Percentiles rank a stretch among this genome's conserved stretches.
These are phyloP conservation scores for Leptura quadrifasciata DNA, from an alignment of 2,888 invertebrate genomes.

Conservation along the genomic window DNA sequence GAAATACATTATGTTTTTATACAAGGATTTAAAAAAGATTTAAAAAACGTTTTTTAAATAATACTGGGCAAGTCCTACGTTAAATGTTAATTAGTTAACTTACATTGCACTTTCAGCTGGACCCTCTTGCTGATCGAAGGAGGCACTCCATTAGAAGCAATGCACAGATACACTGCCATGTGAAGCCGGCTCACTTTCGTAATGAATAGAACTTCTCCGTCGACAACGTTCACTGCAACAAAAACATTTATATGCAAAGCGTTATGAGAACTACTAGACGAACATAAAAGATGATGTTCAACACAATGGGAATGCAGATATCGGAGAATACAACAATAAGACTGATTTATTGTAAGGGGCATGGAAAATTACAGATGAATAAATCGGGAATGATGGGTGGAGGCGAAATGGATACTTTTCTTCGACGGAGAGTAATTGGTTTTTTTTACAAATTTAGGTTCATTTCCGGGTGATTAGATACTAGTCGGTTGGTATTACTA, in stretches of 20 bases:
- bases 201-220: constrained; percentile 90
- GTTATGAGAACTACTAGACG: constrained; percentile 10
- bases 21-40: no score
- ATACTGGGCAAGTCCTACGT: not conserved
- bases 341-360: constrained; percentile 52
- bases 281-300: constrained; percentile 44
- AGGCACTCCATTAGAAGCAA: constrained; percentile 94
- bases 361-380: constrained; percentile 50
- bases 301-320: constrained; percentile 54
- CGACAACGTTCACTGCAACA: constrained; percentile 88
- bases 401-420: not conserved
- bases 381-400: constrained; percentile 43
- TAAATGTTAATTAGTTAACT: constrained; percentile 72
- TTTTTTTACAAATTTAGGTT: not conserved
- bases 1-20: no score
- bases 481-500: not conserved
- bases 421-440: constrained; percentile 1
- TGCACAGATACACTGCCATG: constrained; percentile 95
- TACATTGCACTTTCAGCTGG: constrained; percentile 88
- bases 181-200: constrained; percentile 92
- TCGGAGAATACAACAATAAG: constrained; percentile 51
- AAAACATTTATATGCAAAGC: constrained; percentile 51
- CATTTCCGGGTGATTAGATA: not conserved
- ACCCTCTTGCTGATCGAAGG: constrained; percentile 92
- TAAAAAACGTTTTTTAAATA: no score